Conservation (phyloP, 2,888 invertebrate species). For the Volucella bombylans region DNA sequence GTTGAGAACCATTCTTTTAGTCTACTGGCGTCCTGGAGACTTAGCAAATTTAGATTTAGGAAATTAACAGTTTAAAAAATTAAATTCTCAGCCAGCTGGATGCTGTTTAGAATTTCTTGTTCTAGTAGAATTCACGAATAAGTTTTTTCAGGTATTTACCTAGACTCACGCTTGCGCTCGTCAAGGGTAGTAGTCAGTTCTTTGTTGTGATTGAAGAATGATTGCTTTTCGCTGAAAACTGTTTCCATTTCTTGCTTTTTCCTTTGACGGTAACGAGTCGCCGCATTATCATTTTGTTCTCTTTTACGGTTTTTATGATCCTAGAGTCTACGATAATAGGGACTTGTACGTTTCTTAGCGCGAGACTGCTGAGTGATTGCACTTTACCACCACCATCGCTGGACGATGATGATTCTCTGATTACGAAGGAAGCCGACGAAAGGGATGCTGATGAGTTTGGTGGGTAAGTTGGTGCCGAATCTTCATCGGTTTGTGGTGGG, state of each 20-base stretch:
- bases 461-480: constrained; percentile 79
- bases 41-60: background rate
- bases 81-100: constrained; percentile 1
- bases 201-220: constrained; percentile 86
- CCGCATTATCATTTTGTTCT: constrained; percentile 96
- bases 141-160: constrained; percentile 90
- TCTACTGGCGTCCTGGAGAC: too few relatives aligned
- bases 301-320: constrained; percentile 93
- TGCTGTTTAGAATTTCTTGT: constrained; percentile 83
- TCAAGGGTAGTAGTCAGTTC: constrained; percentile 87
- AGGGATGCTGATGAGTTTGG: constrained; percentile 77
- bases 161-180: constrained; percentile 91
- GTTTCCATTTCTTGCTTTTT: constrained; percentile 93
- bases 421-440: constrained; percentile 68
- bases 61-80: constrained; percentile 36
- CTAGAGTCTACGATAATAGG: constrained; percentile 87
- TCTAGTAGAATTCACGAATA: constrained; percentile 92
- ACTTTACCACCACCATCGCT: constrained; percentile 81
- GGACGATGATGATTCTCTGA: constrained; percentile 78
- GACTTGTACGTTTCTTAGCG: constrained; percentile 84
- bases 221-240: constrained; percentile 89
- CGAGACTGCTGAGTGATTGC: constrained; percentile 74
- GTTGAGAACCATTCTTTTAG: too few relatives aligned
- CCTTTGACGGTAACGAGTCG: constrained; percentile 94
- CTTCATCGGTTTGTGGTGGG: constrained; percentile 77